Base-by-base conservation (phyloP, 1,140 invertebrate genomes). In the Mycetomoellerius zeteki region DNA sequence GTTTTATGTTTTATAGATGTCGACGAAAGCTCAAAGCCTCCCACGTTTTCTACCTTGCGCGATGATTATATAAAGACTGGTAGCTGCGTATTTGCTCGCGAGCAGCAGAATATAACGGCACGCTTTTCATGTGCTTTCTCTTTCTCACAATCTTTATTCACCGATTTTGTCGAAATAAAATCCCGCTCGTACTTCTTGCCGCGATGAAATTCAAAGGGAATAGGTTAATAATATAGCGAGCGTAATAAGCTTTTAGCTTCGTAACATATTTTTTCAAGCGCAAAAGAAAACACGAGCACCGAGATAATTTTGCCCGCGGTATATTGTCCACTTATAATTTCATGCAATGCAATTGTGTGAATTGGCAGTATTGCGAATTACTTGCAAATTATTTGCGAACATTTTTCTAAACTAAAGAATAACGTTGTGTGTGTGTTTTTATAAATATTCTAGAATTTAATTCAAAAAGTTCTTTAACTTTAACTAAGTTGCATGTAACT, bases 221-320 rank as follows among this genome's bases (percentile, higher is more conserved):
- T 84, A 84, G 69, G 69, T 84, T 84, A 84, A 84, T 82, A 82
- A 73, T 84, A 84, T 47, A 73, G 69, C 80, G 24, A 58, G 37
- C 69, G 19, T 84, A 84, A 84, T 84, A 60, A 84, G 54, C 54
- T 84, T 84, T 75, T 60, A 62, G 69, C 24, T 75, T 7, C 14
- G 16, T 62, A 75, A 73, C 47, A 50, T 72, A 21, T 73, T 73
- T 82, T 82, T 82, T 82, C 54, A 58, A 30, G 54, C 37, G 69
- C 69, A 21, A 60, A 73, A 69, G 50, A 60, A 56, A 60, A 54
- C 21, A 47, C 19, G 37, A 4, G 27, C 24, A 37, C 27, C 24
- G 67, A 60, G 16, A 84, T 84, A 84, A 84, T 84, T 84, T 50
- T 24, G 3, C 21, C 19, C 14, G 54, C 37, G 43, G 37, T 62